Evolutionary conservation across 2,888 invertebrate genomes (phyloP).

Genomic region (Plebejus argus): DNA sequence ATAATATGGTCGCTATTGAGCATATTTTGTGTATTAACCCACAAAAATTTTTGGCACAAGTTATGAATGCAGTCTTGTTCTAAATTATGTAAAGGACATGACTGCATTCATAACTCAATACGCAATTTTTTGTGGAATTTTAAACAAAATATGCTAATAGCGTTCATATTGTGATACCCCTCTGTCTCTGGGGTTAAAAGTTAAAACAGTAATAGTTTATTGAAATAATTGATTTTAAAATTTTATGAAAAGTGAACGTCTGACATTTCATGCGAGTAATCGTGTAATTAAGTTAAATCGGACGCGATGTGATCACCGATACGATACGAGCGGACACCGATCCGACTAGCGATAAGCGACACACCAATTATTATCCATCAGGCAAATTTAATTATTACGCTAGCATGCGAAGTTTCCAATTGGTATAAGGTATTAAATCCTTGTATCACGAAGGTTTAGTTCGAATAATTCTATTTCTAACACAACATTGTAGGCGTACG

Average conservation of each 20-base stretch:
- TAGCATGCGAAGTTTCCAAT: not conserved
- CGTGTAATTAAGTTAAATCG: constrained; percentile 11
- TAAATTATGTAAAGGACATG: no score
- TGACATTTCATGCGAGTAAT: constrained; percentile 1
- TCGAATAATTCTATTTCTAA: no score
- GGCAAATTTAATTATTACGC: not conserved
- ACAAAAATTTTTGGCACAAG: no score
- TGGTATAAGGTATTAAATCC: not conserved
- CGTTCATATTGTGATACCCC: no score
- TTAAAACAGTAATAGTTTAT: not conserved
- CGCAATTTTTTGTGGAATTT: no score
- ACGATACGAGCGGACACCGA: constrained; percentile 21
- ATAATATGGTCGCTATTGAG: no score
- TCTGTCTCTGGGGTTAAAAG: not conserved
- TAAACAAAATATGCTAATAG: no score
- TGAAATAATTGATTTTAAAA: not conserved
- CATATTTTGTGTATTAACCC: no score
- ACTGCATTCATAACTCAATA: no score
- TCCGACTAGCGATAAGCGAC: constrained; percentile 5
- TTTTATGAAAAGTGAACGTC: not conserved
- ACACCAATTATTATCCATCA: constrained; percentile 8
- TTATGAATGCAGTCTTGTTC: no score
- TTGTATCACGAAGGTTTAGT: not conserved
- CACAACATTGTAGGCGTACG: no score
- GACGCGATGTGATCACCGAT: constrained; percentile 22